Evolutionary conservation across 2,888 invertebrate genomes (phyloP), one percentile per base, ranked within the genome.

Genomic region (Callinectes sapidus): DNA sequence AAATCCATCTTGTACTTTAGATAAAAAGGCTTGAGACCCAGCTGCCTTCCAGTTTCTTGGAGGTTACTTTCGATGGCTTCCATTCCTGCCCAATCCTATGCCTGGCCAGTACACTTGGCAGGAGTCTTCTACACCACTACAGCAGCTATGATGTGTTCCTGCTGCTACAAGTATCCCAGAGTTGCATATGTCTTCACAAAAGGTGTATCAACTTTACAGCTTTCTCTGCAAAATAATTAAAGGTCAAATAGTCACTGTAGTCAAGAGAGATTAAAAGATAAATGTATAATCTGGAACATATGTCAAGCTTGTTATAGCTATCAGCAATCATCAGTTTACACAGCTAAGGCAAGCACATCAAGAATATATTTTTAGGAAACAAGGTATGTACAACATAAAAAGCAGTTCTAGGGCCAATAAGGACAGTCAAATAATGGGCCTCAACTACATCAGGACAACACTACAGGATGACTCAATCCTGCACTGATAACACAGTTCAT

Each of bases 101-200:
- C 86, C 71, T 48, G 42, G 77, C 66, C 88, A 93, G 91, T 48
- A 81, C 91, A 91, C 18, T 39, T 28, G 55, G 39, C 71, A 18
- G 14, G 32, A 81, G 89, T 66, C 89, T 42, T 42, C 77, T 77
- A 61, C 91, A 92, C 71, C 48, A 39, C 61, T n/a, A 35, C 32
- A n/a, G 61, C 89, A 89, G 89, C 92, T 91, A 90, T 66, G 48
- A 32, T 71, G 32, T 81, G 92, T 42, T 86, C 87, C 91, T 90
- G 89, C 81, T 91, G 94, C 93, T 94, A 98, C 96, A 98, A 97
- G 96, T 98, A 98, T 96, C 98, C 98, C 96, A 98, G 97, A 95
- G 98, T 98, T 96, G 98, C 98, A 96, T 98, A 98, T 96, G 98
- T 98, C 97, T 98, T 98, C 96, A 98, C 98, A 97, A 98, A 98